Conservation (phyloP, 2,888 invertebrate species). For the Trissolcus brochymenae region DNA sequence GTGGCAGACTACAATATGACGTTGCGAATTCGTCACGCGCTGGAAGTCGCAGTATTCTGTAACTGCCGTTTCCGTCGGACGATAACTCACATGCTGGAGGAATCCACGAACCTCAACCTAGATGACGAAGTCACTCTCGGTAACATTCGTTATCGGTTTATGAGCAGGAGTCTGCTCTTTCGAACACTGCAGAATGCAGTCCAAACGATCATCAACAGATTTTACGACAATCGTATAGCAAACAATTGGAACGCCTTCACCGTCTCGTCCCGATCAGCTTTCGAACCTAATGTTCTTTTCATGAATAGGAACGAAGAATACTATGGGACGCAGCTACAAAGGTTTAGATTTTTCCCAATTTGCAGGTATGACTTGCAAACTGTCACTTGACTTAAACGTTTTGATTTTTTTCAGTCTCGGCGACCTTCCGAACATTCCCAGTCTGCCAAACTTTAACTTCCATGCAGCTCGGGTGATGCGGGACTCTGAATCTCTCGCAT, state of each 20-base stretch:
- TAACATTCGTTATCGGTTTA: not conserved
- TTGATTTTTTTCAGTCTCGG: not conserved
- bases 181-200: not conserved
- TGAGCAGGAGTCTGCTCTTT: not conserved
- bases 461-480: not conserved
- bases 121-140: not conserved
- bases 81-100: not conserved
- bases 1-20: not conserved
- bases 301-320: slow-evolving; percentile 10
- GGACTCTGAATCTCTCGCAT: not conserved
- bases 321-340: not conserved
- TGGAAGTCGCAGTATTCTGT: not conserved
- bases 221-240: not conserved
- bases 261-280: slow-evolving; percentile 71
- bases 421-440: not conserved
- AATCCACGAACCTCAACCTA: not conserved
- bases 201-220: not conserved
- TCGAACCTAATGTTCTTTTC: slow-evolving; percentile 68
- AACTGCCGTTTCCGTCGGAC: not conserved
- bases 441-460: not conserved
- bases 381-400: too few species aligned
- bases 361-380: too few species aligned
- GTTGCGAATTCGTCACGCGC: not conserved
- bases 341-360: not conserved
- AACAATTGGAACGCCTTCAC: slow-evolving; percentile 68